Evolutionary conservation across 2,888 invertebrate species (phyloP).

Genomic region (Agelastica alni): DNA sequence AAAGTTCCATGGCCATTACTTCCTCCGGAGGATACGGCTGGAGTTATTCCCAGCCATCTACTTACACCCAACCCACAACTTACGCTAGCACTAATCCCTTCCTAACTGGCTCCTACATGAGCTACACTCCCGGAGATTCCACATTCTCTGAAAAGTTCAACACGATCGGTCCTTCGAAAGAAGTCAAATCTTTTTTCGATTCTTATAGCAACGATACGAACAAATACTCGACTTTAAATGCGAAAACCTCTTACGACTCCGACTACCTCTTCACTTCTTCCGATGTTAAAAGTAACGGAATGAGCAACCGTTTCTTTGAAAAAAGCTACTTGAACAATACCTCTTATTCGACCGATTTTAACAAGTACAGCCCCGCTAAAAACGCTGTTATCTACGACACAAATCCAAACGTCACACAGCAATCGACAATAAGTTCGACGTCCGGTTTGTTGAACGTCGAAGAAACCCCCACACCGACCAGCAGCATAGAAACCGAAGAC

Average conservation of each 20-base stretch:
- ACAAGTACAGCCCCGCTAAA: slow-evolving; percentile 44
- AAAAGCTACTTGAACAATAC: slow-evolving; percentile 48
- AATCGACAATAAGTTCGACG: slow-evolving; percentile 29
- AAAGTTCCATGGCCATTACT: slow-evolving; percentile 38
- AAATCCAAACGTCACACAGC: slow-evolving; percentile 46
- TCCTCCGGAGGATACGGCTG: slow-evolving; percentile 21
- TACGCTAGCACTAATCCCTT: slow-evolving; percentile 66
- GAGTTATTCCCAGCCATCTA: slow-evolving; percentile 38
- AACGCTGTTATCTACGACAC: slow-evolving; percentile 44
- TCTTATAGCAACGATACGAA: slow-evolving; percentile 45
- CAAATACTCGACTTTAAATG: slow-evolving; percentile 46
- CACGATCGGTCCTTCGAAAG: slow-evolving; percentile 51
- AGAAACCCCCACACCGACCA: slow-evolving; percentile 63
- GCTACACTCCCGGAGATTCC: slow-evolving; percentile 49
- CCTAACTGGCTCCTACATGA: slow-evolving; percentile 58
- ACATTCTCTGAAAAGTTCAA: slow-evolving; percentile 51
- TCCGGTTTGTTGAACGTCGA: slow-evolving; percentile 50
- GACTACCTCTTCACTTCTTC: slow-evolving; percentile 38
- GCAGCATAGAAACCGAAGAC: slow-evolving; percentile 64
- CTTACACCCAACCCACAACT: slow-evolving; percentile 49
- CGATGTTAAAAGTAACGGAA: slow-evolving; percentile 48
- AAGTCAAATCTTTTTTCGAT: slow-evolving; percentile 49
- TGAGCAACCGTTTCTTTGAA: slow-evolving; percentile 48
- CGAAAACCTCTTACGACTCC: slow-evolving; percentile 43
- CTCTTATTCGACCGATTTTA: slow-evolving; percentile 47